Percentiles rank a stretch among this genome's conserved stretches.
Conservation (phyloP, 2,888 invertebrate genomes). For the Hirtodrosophila cameraria region DNA sequence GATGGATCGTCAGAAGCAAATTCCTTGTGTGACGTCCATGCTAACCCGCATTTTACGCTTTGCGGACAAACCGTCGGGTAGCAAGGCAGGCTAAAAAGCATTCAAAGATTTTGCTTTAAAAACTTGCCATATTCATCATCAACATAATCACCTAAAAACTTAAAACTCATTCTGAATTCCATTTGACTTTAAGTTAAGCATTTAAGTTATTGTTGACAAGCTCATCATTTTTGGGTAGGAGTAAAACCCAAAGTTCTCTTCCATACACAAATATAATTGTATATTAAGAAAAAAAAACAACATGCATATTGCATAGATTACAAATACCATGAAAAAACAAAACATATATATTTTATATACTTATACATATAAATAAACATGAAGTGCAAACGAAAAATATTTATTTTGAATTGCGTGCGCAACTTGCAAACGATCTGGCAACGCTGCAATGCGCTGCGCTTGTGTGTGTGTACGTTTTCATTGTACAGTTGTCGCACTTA, state of each 20-base stretch:
- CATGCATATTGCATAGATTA: conserved; percentile 21
- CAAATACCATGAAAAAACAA: conserved; percentile 29
- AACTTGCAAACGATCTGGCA: conserved; percentile 36
- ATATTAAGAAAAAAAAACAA: conserved; percentile 22
- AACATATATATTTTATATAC: conserved; percentile 48
- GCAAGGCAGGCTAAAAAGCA: conserved; percentile 56
- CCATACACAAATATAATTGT: conserved; percentile 27
- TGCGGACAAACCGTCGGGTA: conserved; percentile 83
- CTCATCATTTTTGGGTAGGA: conserved; percentile 15
- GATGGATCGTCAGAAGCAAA: conserved; percentile 96
- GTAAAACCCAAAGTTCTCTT: conserved; percentile 30
- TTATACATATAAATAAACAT: conserved; percentile 46
- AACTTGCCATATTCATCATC: too few species aligned
- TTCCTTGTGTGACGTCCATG: conserved; percentile 96
- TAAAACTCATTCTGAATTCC: conserved; percentile 53
- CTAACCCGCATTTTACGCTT: conserved; percentile 92
- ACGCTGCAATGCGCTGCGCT: conserved; percentile 7
- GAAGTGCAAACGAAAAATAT: conserved; percentile 33
- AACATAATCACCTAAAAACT: conserved; percentile 16
- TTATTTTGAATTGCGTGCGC: conserved; percentile 4
- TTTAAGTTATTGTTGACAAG: conserved; percentile 17
- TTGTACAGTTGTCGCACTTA: conserved; percentile 56
- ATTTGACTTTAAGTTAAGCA: conserved; percentile 51
- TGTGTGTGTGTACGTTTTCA: conserved; percentile 29
- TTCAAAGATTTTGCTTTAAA: not conserved